phyloP scores from a whole-genome alignment of 2,797 vertebrate genomes.

The Vultur gryphus region DNA sequence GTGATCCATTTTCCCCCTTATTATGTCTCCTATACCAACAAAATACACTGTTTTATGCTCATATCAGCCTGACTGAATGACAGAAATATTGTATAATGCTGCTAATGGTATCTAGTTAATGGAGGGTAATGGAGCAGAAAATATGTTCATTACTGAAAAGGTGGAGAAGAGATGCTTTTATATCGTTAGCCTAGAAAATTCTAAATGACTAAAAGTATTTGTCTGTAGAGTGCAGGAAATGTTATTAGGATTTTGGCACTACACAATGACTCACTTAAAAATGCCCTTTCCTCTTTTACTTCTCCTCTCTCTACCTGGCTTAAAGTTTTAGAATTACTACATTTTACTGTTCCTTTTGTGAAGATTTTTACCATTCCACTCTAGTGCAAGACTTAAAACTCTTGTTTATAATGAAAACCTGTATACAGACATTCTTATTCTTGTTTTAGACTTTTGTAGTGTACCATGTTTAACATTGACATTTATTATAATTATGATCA shows the following conservation, averaged over 20 bases:
- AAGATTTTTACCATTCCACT: neutral
- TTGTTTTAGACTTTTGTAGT: neutral
- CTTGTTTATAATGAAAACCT: neutral
- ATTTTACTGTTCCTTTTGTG: neutral
- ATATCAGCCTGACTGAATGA: neutral
- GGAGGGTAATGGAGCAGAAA: conserved; percentile 28
- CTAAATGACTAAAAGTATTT: neutral
- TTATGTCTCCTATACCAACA: neutral
- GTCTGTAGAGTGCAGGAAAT: neutral
- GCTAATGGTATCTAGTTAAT: conserved; percentile 14
- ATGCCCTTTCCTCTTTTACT: neutral
- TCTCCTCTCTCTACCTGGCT: neutral
- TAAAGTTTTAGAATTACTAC: neutral
- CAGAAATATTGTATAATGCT: neutral
- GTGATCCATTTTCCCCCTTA: neutral
- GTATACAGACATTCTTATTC: neutral
- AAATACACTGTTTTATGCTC: neutral
- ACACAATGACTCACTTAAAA: neutral
- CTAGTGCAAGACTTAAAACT: neutral
- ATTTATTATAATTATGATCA: neutral
- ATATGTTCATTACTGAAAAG: conserved; percentile 29
- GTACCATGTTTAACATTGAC: neutral
- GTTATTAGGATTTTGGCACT: neutral
- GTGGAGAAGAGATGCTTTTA: neutral
- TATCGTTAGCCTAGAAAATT: neutral